A percentile compares a stretch with the other conserved stretches of the same genome.
Conservation (phyloP, 2,888 invertebrate species). For the Drosophila dives region DNA sequence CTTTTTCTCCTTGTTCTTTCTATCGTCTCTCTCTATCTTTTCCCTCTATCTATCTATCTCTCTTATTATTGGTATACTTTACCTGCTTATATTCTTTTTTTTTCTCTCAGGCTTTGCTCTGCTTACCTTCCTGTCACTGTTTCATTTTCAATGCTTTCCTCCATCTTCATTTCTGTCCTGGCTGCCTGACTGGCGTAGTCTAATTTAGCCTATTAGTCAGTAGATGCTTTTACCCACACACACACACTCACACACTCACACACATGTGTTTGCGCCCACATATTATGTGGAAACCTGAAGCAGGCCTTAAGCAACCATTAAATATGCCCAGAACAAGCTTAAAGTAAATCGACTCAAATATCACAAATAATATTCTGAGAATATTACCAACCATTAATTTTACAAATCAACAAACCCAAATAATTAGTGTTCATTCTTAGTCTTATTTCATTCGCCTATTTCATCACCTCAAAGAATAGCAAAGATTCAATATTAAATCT, state of each 20-base stretch:
- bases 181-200: constrained; percentile 47
- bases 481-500: not conserved
- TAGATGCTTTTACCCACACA: constrained; percentile 66
- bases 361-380: not conserved
- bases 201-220: constrained; percentile 75
- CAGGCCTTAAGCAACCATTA: constrained; percentile 27
- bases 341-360: not conserved
- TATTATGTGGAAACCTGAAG: constrained; percentile 9
- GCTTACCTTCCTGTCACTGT: not conserved
- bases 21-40: no score
- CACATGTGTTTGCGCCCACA: not conserved
- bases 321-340: constrained; percentile 5
- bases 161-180: constrained; percentile 20
- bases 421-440: not conserved
- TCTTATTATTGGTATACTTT: not conserved
- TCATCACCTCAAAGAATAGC: not conserved
- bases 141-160: not conserved
- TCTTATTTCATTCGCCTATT: not conserved
- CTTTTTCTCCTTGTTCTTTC: not conserved
- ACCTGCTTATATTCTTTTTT: not conserved
- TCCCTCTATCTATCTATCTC: not conserved
- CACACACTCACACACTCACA: constrained; percentile 12
- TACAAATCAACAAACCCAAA: not conserved
- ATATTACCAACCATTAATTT: not conserved
- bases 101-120: not conserved